Evolutionary conservation across 1,140 invertebrate species (phyloP).

Genomic region (Spodoptera frugiperda): DNA sequence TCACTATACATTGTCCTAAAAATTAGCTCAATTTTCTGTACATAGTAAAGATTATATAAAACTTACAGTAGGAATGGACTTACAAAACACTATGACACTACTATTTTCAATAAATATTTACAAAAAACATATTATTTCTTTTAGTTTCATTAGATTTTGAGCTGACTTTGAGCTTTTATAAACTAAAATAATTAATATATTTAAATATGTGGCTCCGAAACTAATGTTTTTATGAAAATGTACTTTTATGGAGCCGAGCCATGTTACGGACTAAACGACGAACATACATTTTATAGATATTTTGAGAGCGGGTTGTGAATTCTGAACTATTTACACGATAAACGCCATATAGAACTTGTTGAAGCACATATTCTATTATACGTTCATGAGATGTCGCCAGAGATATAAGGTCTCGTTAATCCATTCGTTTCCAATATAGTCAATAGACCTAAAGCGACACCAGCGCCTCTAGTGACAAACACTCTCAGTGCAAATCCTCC

Average conservation of each 20-base stretch:
- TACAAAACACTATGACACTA: conserved; percentile 62
- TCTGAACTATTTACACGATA: neutral
- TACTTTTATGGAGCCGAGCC: conserved; percentile 50
- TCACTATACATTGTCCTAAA: conserved; percentile 41
- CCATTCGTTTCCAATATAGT: no score
- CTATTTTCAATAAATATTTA: conserved; percentile 73
- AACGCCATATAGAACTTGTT: no score
- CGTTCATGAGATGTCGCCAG: no score
- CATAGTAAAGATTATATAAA: conserved; percentile 46
- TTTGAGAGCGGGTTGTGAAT: neutral
- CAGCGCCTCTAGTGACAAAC: no score
- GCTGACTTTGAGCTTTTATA: conserved; percentile 81
- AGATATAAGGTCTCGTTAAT: no score
- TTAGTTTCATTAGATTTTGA: conserved; percentile 73
- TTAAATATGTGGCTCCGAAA: conserved; percentile 44
- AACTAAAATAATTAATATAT: conserved; percentile 69
- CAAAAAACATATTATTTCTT: conserved; percentile 61
- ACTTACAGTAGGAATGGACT: conserved; percentile 79
- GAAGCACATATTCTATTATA: no score
- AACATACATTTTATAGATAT: neutral
- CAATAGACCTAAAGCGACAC: no score
- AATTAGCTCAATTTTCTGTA: conserved; percentile 30
- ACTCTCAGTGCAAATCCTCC: no score
- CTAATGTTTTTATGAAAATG: conserved; percentile 47
- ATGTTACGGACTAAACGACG: neutral